A percentile compares a stretch with the other conserved stretches of the same genome.
Evolutionary conservation across 2,113 vertebrate genomes (phyloP).

Genomic region (Shinisaurus crocodilurus): DNA sequence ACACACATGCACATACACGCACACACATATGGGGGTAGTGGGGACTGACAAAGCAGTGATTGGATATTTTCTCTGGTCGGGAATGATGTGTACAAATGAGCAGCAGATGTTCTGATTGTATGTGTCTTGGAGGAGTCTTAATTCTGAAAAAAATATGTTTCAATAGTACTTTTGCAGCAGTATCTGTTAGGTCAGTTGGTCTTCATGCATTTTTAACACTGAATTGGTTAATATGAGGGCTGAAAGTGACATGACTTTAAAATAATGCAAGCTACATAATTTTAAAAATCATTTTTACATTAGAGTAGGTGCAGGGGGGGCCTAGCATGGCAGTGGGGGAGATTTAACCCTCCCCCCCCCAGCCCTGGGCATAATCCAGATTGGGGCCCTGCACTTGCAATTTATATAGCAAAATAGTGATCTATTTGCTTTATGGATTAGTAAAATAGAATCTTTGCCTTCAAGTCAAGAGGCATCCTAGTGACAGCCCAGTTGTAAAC

Average conservation of each 20-base stretch:
- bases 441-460: too few species aligned
- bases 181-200: not conserved
- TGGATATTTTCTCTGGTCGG: not conserved
- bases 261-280: too few species aligned
- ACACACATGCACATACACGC: too few species aligned
- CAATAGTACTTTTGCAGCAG: not conserved
- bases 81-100: not conserved
- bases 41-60: not conserved
- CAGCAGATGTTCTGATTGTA: not conserved
- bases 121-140: not conserved
- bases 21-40: not conserved
- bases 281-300: too few species aligned
- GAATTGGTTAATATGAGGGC: fast-evolving
- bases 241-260: not conserved
- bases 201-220: not conserved
- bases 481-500: fast-evolving
- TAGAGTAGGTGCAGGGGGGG: too few species aligned
- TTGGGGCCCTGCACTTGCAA: too few species aligned
- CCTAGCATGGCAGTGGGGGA: too few species aligned
- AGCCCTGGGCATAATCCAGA: too few species aligned
- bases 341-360: too few species aligned
- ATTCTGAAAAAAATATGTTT: not conserved
- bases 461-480: not conserved
- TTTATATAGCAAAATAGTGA: too few species aligned
- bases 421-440: too few species aligned